Base-by-base conservation (phyloP, 2,113 vertebrate species). In the Cyphomyrus plagiostoma region DNA sequence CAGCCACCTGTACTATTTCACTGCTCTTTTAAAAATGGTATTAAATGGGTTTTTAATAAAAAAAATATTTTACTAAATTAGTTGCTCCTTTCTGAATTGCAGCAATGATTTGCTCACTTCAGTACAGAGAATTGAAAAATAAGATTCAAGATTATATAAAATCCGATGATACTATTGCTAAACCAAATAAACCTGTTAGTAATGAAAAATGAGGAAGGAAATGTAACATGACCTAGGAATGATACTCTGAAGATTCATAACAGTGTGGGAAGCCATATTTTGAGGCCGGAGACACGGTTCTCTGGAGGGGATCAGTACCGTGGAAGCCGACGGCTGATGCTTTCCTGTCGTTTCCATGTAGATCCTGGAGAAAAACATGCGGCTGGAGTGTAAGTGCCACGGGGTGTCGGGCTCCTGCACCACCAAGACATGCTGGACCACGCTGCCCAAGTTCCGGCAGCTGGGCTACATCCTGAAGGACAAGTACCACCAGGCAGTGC, bases 361-460 rank as follows among this genome's bases (percentile, higher is more conserved):
- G 98, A 96, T 98, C 90, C 95, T 99, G 90, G 97, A 98, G 92
- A 97, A 99, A 91, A 98, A 97, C 92, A 98, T 99, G 97, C 97
- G 96, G 84, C 93, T 99, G 88, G 98, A 99, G 91, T 99, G 98
- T 90, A 99, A 99, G 92, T 99, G 98, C 88, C 98, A 99, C 0
- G 98, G 98, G 0, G 98, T 99, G 35, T 99, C 98, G 0, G 98
- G 98, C 10, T 99, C 98, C 1, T 99, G 98, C 92, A 99, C 98
- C 90, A 99, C 98, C 84, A 98, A 98, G 94, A 99, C 98, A 0
- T 99, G 98, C 95, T 99, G 98, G 98, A 99, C 97, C 0, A 99
- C 97, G 0, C 96, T 99, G 88, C 98, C 98, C 0, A 98, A 98
- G 92, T 98, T 99, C 93, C 96, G 98, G 0, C 98, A 99, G 95